Base-by-base conservation (phyloP, 2,888 invertebrate species). In the Hetaerina titia region DNA sequence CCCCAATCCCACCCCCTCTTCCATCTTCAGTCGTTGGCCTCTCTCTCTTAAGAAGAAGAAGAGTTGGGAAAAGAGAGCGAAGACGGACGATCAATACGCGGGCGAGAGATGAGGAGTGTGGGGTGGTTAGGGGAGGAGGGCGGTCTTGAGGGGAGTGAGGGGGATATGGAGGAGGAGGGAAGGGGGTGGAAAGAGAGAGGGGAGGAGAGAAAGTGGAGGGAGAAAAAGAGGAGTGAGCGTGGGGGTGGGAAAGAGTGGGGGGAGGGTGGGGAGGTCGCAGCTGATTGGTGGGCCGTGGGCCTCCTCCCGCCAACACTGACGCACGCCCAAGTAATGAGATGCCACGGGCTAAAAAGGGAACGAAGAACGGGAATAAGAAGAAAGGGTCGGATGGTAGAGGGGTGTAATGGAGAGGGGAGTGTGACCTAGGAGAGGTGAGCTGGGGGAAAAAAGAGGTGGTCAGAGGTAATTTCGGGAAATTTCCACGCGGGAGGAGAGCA, bases 271-370 rank as follows among this genome's bases (percentile, higher is more conserved):
- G 92, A 74, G 69, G 74, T 56, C 57, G 69, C 69, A 57, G 69
- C 69, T 56, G 69, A 74, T 69, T 74, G 69, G 92, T 60, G 88
- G 9, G 81, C 81, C 81, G 31, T 31, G 81, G 57, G 57, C n/a
- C 57, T 17, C 57, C 58, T 58, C 64, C 57, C 74, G 11, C 56
- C 25, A 58, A 64, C 64, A 90, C 92, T 92, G 92, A 92, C 92
- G 92, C 92, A 92, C 92, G 92, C 92, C 90, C 92, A 31, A 92
- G 92, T 92, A 92, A 92, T 92, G 92, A 92, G 92, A 90, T 90
- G 90, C 90, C 90, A 90, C 90, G 90, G 90, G 90, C 90, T 64
- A 69, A 56, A 92, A 92, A 92, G 56, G 69, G 56, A 69, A 56
- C 64, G 69, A 69, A 56, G 92, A 69, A 25, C 45, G 90, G 90